A percentile compares a stretch with the other conserved stretches of the same genome.
phyloP scores from a whole-genome alignment of 2,113 vertebrate species.

The Phycodurus eques region DNA sequence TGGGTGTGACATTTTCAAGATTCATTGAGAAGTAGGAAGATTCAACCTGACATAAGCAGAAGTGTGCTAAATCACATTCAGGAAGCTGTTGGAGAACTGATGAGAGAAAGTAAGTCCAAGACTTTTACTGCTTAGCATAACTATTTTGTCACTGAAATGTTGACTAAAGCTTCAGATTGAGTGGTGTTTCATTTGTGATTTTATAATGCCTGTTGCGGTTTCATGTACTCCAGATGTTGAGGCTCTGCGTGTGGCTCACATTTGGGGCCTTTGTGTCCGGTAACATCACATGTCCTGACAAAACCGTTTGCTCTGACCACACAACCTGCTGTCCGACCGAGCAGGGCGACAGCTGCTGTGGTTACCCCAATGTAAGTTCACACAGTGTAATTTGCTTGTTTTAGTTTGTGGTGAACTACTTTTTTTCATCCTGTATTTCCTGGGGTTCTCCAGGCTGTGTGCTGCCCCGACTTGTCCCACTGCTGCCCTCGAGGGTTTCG shows the following conservation, averaged over 20 bases:
- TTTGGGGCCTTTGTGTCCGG: slow-evolving; percentile 41
- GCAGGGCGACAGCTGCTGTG: slow-evolving; percentile 64
- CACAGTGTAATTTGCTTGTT: background rate
- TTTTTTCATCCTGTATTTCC: background rate
- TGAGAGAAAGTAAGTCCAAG: background rate
- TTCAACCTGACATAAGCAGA: background rate
- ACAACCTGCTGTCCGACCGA: slow-evolving; percentile 59
- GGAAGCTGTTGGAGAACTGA: background rate
- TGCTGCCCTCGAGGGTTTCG: slow-evolving; percentile 65
- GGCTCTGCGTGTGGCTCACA: slow-evolving; percentile 29
- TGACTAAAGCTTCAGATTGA: background rate
- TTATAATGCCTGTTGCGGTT: background rate
- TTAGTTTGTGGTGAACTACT: background rate
- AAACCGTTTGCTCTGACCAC: slow-evolving; percentile 34
- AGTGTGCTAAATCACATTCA: background rate
- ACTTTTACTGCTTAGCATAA: background rate
- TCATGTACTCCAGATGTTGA: slow-evolving; percentile 56
- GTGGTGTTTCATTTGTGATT: background rate
- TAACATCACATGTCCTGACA: slow-evolving; percentile 60
- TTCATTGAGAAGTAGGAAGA: background rate
- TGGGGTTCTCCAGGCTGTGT: slow-evolving; percentile 58
- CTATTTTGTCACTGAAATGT: background rate
- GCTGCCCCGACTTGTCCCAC: slow-evolving; percentile 65
- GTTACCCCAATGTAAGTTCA: slow-evolving; percentile 58
- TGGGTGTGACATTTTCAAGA: background rate